phyloP scores from a whole-genome alignment of 2,888 invertebrate genomes.

The Meloe dianella region DNA sequence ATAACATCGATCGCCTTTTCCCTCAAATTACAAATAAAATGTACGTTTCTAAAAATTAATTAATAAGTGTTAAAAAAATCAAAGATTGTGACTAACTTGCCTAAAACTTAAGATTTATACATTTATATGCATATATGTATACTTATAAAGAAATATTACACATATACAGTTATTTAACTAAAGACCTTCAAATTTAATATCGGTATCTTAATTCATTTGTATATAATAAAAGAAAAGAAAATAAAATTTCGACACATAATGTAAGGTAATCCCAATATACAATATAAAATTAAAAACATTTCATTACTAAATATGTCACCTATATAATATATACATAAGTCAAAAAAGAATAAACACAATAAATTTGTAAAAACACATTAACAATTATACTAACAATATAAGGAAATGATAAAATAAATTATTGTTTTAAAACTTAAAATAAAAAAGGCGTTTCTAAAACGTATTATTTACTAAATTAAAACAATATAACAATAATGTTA shows the following conservation, averaged over 20 bases:
- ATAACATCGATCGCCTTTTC: background rate
- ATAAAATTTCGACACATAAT: no score
- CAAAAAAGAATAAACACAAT: no score
- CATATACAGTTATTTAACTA: conserved; percentile 19
- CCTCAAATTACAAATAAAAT: background rate
- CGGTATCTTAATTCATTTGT: no score
- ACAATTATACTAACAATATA: conserved; percentile 16
- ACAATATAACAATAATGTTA: conserved; percentile 4
- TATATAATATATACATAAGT: no score
- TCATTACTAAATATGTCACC: no score
- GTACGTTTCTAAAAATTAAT: background rate
- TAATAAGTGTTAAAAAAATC: background rate
- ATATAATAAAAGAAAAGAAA: no score
- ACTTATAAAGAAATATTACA: background rate
- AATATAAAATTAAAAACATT: conserved; percentile 14
- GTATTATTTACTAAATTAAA: conserved; percentile 15
- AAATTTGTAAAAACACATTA: conserved; percentile 12
- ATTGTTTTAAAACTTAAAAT: conserved; percentile 13
- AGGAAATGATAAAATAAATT: conserved; percentile 14
- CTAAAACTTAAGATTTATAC: no score
- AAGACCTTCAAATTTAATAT: no score
- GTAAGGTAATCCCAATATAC: no score
- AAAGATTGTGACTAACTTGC: background rate
- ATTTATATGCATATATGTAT: no score
- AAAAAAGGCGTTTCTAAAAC: conserved; percentile 10